Percentiles rank a stretch among this genome's conserved stretches.
Conservation (phyloP, 1,140 invertebrate species). For the Cherax quadricarinatus region DNA sequence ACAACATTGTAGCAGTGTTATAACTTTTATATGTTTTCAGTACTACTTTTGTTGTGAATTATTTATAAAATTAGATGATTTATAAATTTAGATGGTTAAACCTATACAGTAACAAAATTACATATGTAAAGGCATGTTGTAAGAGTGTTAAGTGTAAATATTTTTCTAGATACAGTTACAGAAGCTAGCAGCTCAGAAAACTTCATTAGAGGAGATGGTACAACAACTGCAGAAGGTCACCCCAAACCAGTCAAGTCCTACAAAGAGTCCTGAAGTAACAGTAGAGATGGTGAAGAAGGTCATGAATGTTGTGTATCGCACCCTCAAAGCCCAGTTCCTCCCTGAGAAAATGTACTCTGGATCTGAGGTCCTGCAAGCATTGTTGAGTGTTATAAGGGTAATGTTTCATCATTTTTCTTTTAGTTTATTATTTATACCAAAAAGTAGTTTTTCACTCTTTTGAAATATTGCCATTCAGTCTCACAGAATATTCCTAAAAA, state of each 20-base stretch:
- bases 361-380: background rate
- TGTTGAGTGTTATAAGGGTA: constrained; percentile 43
- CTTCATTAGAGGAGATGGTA: background rate
- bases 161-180: background rate
- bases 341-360: background rate
- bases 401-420: background rate
- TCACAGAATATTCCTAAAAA: too few relatives aligned
- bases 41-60: too few relatives aligned
- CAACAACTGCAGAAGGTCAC: background rate
- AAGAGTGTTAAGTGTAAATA: too few relatives aligned
- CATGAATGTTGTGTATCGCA: constrained; percentile 40
- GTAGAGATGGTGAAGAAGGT: constrained; percentile 35
- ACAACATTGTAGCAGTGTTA: too few relatives aligned
- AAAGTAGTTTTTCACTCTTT: too few relatives aligned
- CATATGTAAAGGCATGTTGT: too few relatives aligned
- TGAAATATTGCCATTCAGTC: too few relatives aligned
- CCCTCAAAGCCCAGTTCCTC: constrained; percentile 36
- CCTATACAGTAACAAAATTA: too few relatives aligned
- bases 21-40: too few relatives aligned
- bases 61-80: too few relatives aligned
- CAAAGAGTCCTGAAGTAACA: background rate
- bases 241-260: background rate
- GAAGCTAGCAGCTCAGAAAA: background rate
- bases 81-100: too few relatives aligned
- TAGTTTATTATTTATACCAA: too few relatives aligned